Percentiles rank a stretch among this genome's conserved stretches.
Conservation (phyloP, 2,113 vertebrate species). For the Pogonocichla stellata region DNA sequence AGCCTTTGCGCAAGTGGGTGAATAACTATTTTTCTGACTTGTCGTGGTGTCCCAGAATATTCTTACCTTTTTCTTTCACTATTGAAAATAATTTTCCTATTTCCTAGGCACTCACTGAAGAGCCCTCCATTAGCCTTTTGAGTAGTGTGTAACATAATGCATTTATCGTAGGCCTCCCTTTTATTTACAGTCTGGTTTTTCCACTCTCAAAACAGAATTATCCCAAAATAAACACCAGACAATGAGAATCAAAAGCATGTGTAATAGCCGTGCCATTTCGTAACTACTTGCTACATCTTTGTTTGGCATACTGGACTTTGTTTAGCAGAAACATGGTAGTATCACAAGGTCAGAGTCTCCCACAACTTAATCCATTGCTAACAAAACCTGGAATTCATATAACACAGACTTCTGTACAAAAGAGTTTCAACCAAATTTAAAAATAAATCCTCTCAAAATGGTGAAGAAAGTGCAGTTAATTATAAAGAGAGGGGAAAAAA, state of each 20-base stretch:
- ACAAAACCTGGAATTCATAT: not conserved
- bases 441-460: not conserved
- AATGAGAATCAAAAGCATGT: constrained; percentile 34
- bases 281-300: constrained; percentile 48
- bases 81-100: not conserved
- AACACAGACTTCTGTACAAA: not conserved
- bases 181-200: constrained; percentile 32
- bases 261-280: not conserved
- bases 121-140: not conserved
- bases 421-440: not conserved
- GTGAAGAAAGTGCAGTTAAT: not conserved
- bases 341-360: constrained; percentile 21
- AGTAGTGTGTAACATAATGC: not conserved
- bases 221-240: constrained; percentile 40
- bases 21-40: constrained; percentile 22
- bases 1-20: constrained; percentile 10
- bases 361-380: not conserved
- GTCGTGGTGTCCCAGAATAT: not conserved
- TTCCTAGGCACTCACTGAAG: not conserved
- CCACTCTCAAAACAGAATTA: constrained; percentile 28
- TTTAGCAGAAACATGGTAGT: constrained; percentile 39
- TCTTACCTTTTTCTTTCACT: not conserved
- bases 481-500: not conserved
- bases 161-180: not conserved
- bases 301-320: constrained; percentile 32